A percentile compares a stretch with the other conserved stretches of the same genome.
These are phyloP conservation scores for Epinephelus awoara DNA, from an alignment of 2,797 vertebrate genomes.

Conservation along the genomic window DNA sequence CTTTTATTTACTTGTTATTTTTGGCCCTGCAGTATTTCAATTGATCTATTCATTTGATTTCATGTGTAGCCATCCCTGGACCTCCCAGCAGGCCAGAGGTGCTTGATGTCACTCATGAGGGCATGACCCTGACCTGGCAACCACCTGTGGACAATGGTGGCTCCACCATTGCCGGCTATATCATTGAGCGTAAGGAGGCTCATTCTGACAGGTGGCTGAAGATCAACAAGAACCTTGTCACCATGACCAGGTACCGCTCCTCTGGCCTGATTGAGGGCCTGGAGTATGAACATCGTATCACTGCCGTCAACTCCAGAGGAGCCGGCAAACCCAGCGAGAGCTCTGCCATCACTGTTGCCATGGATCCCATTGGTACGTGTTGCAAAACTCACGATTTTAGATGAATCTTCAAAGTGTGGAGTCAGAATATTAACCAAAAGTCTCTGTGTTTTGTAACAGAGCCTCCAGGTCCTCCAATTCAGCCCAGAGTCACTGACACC, in stretches of 20 bases:
- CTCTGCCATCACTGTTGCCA: constrained; percentile 92
- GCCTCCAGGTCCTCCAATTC: constrained; percentile 93
- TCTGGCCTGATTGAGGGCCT: constrained; percentile 96
- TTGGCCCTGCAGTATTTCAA: not conserved
- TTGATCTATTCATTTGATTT: not conserved
- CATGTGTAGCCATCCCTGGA: constrained; percentile 90
- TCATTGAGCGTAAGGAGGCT: constrained; percentile 97
- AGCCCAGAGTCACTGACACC: constrained; percentile 95
- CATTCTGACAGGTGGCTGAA: constrained; percentile 95
- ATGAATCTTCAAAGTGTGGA: not conserved
- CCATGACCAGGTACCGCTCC: constrained; percentile 97
- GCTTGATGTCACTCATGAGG: constrained; percentile 95
- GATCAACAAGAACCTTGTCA: constrained; percentile 96
- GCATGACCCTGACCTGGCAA: constrained; percentile 98
- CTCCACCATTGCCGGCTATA: constrained; percentile 95
- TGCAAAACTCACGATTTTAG: not conserved
- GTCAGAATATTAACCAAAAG: constrained; percentile 1
- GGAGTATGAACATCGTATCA: constrained; percentile 97
- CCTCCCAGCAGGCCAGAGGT: constrained; percentile 94
- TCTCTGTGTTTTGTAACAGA: constrained; percentile 82
- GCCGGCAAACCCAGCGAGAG: constrained; percentile 93
- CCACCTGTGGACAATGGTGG: constrained; percentile 95
- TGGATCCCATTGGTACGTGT: constrained; percentile 96
- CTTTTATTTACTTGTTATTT: not conserved
- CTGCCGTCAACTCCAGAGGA: constrained; percentile 96